Evolutionary conservation across 2,888 invertebrate genomes (phyloP).

Genomic region (Apamea monoglypha): DNA sequence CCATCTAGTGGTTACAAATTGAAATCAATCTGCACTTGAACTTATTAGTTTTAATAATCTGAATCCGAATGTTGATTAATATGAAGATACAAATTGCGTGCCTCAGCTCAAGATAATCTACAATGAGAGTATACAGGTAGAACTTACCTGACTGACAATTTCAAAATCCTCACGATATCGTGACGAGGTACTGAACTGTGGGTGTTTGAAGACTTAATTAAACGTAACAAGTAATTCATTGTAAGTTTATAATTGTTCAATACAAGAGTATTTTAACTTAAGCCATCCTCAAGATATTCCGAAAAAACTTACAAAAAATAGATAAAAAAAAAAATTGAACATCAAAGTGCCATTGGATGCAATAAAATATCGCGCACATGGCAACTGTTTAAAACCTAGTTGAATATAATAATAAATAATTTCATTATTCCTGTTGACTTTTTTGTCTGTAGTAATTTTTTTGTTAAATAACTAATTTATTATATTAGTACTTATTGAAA

Average conservation of each 20-base stretch:
- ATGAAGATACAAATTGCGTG: conserved; percentile 5
- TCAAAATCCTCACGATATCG: conserved; percentile 27
- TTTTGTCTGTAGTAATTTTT: no score
- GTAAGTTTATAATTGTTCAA: neutral
- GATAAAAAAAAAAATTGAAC: no score
- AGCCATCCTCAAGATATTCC: no score
- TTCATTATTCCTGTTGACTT: no score
- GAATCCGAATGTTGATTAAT: neutral
- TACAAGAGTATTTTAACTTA: neutral
- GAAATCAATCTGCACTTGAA: neutral
- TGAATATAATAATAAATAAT: no score
- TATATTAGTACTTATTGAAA: no score
- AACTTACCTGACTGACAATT: conserved; percentile 1
- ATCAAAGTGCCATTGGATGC: no score
- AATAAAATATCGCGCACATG: no score
- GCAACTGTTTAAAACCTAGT: no score
- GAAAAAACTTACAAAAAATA: no score
- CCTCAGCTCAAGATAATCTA: conserved; percentile 7
- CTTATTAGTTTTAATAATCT: neutral
- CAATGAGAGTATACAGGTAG: neutral
- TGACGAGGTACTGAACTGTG: neutral
- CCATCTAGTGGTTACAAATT: neutral
- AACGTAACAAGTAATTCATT: neutral
- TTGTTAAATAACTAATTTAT: no score
- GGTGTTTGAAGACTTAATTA: conserved; percentile 7